Base-by-base conservation (phyloP, 2,797 vertebrate species). In the Pachyuromys duprasi region DNA sequence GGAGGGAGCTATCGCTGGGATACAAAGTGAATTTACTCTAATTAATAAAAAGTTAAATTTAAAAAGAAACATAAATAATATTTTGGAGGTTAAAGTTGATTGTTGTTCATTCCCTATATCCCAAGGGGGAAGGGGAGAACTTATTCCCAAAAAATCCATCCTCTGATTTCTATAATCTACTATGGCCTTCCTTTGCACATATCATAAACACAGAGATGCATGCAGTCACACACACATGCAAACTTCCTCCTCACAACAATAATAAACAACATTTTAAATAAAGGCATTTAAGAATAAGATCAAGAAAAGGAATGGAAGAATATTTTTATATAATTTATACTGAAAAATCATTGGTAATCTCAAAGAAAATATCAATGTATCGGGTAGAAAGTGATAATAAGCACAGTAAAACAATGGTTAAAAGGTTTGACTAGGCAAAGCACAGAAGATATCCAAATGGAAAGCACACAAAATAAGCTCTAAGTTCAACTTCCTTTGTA, bases 261-360 rank as follows among this genome's bases (percentile, higher is more conserved):
- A n/a, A 86, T 67, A 86, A 83, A 65, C 45, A 53, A 36, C 8
- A 55, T 55, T 55, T 70, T 53, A 74, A 60, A 91, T 45, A 62
- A 45, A 93, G 11, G 60, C 65, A 20, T 31, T 75, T 70, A 88
- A 92, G 90, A 93, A 86, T 39, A 91, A 89, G 91, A 22, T 94
- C 83, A 83, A 83, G 75, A 81, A 5, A 39, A 8, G 53, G 31
- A 86, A 3, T 49, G 24, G 70, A 12, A 81, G n/a, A 92, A 12
- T 88, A 94, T 42, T 78, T 49, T 95, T 79, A 65, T 89, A 79
- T 57, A 14, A 67, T 36, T 39, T 63, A 90, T n/a, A 80, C 9
- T 91, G 45, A 72, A 57, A 81, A 67, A 87, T 17, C 9, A 87
- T 39, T 76, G 22, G 14, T 90, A 70, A 88, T 90, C 8, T 93